Conservation (phyloP, 2,888 invertebrate species). For the Cryptophagus acutangulus region DNA sequence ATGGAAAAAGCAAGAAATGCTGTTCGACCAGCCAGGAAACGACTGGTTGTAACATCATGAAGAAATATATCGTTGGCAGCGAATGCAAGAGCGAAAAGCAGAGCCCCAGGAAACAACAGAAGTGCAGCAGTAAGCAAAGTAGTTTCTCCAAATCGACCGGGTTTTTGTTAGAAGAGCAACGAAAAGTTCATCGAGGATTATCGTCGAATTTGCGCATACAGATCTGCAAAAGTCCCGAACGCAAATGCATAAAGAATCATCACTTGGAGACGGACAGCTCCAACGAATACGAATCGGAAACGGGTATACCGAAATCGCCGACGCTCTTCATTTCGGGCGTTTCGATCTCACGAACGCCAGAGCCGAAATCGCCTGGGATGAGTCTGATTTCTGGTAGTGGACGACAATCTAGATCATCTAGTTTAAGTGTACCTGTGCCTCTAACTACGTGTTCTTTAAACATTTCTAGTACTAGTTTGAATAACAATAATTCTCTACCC, state of each 20-base stretch:
- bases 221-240: constrained; percentile 43
- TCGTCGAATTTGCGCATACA: constrained; percentile 44
- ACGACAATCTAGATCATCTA: constrained; percentile 47
- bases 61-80: constrained; percentile 28
- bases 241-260: constrained; percentile 31
- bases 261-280: constrained; percentile 50
- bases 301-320: constrained; percentile 54
- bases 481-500: constrained; percentile 34
- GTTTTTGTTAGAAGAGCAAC: constrained; percentile 41
- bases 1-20: constrained; percentile 34
- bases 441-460: constrained; percentile 43
- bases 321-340: constrained; percentile 56
- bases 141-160: constrained; percentile 46
- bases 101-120: constrained; percentile 39
- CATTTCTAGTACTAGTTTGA: constrained; percentile 44
- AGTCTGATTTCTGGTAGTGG: constrained; percentile 44
- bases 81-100: constrained; percentile 39
- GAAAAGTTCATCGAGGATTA: constrained; percentile 32
- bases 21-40: constrained; percentile 30
- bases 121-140: constrained; percentile 32
- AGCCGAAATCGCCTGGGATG: constrained; percentile 49
- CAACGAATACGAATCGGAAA: constrained; percentile 55
- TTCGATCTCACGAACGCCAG: constrained; percentile 54
- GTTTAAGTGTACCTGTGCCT: constrained; percentile 49
- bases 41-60: constrained; percentile 24